phyloP scores from a whole-genome alignment of 1,140 invertebrate genomes.

The Drosophila carrolli region DNA sequence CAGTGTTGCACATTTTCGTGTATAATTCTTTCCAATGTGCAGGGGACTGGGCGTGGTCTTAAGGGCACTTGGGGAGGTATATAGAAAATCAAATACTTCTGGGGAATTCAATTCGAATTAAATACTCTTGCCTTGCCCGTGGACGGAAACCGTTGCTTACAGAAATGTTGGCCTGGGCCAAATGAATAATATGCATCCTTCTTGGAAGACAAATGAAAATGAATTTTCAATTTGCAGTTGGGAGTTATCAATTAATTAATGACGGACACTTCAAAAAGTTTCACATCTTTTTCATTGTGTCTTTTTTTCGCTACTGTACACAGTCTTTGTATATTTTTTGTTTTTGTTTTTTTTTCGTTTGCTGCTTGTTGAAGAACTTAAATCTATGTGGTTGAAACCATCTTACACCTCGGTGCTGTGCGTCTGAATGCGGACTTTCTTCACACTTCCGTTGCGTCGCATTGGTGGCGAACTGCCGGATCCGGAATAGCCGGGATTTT shows the following conservation, averaged over 20 bases:
- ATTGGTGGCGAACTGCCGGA: conserved; percentile 91
- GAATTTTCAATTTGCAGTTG: conserved; percentile 41
- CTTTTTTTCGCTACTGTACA: conserved; percentile 72
- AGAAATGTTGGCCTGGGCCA: conserved; percentile 36
- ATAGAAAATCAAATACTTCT: conserved; percentile 29
- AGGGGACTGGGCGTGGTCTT: conserved; percentile 56
- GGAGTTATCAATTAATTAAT: conserved; percentile 43
- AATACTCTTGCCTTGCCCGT: conserved; percentile 73
- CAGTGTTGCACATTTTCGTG: background rate
- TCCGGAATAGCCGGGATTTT: conserved; percentile 90
- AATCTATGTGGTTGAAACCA: conserved; percentile 28
- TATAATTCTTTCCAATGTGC: conserved; percentile 16
- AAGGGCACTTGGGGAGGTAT: conserved; percentile 60
- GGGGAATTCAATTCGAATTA: conserved; percentile 39
- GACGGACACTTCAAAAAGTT: conserved; percentile 31
- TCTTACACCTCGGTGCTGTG: conserved; percentile 92
- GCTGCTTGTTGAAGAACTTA: conserved; percentile 45
- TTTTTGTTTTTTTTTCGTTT: conserved; percentile 44
- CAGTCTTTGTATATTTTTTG: conserved; percentile 72
- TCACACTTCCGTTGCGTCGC: conserved; percentile 92
- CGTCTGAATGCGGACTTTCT: conserved; percentile 94
- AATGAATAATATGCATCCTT: conserved; percentile 55
- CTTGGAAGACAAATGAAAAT: conserved; percentile 79
- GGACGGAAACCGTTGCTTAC: conserved; percentile 77
- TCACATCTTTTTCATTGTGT: conserved; percentile 27